Evolutionary conservation across 2,888 invertebrate species (phyloP).

Genomic region (Schizaphis graminum): DNA sequence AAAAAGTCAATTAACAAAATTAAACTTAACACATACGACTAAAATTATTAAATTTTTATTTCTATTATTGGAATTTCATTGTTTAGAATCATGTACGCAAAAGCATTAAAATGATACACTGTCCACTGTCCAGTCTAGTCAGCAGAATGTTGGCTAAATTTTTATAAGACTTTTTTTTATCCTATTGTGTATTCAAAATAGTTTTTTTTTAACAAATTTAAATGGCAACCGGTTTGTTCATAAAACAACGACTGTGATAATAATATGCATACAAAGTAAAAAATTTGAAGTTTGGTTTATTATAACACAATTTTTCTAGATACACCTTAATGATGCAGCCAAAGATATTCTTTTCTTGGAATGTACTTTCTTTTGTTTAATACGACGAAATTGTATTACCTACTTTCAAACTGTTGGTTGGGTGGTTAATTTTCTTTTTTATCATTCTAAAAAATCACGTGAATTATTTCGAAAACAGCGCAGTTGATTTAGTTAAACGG

Average conservation of each 20-base stretch:
- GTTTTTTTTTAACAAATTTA: slow-evolving; percentile 11
- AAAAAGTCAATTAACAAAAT: background rate
- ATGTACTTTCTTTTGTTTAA: slow-evolving; percentile 48
- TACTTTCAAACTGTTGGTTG: slow-evolving; percentile 48
- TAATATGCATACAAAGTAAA: slow-evolving; percentile 19
- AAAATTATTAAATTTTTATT: background rate
- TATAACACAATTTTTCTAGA: background rate
- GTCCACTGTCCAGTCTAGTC: slow-evolving; percentile 8
- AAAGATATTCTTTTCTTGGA: slow-evolving; percentile 22
- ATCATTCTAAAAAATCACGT: slow-evolving; percentile 6
- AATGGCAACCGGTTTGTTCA: slow-evolving; percentile 6
- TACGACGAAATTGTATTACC: slow-evolving; percentile 6
- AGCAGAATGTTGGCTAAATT: background rate
- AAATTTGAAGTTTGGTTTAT: slow-evolving; percentile 8
- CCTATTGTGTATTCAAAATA: slow-evolving; percentile 11
- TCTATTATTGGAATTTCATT: slow-evolving; percentile 2
- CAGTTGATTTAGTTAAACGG: background rate
- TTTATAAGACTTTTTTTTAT: background rate
- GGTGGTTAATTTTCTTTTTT: slow-evolving; percentile 20
- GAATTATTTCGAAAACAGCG: slow-evolving; percentile 1
- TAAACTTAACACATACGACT: background rate
- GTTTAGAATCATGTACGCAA: background rate
- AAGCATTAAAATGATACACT: background rate
- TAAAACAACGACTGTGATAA: background rate
- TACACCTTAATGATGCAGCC: background rate